Evolutionary conservation across 1,140 invertebrate species (phyloP).

Genomic region (Aphaenogaster rudis): DNA sequence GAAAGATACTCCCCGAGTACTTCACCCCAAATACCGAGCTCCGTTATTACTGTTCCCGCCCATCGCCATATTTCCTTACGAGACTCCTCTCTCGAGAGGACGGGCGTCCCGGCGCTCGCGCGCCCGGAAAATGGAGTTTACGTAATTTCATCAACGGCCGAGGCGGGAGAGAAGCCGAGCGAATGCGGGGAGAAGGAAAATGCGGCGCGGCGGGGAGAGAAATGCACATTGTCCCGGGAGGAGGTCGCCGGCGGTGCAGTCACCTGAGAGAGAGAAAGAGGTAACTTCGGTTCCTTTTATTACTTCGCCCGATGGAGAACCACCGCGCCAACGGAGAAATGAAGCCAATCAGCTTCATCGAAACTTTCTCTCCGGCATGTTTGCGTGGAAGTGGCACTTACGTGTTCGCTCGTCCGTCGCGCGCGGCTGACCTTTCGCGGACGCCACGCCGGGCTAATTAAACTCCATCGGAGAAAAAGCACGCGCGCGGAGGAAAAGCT

Average conservation of each 20-base stretch:
- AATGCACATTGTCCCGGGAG: conserved; percentile 52
- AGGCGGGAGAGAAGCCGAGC: background rate
- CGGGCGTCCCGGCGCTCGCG: conserved; percentile 26
- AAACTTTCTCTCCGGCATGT: conserved; percentile 71
- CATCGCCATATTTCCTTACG: conserved; percentile 60
- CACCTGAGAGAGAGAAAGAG: conserved; percentile 36
- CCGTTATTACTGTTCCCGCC: conserved; percentile 53
- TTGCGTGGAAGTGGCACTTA: conserved; percentile 58
- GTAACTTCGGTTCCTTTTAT: conserved; percentile 54
- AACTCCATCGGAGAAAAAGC: conserved; percentile 63
- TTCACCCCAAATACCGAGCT: conserved; percentile 43
- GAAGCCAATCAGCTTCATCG: conserved; percentile 59
- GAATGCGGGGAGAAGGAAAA: conserved; percentile 9
- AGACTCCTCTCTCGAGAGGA: conserved; percentile 40
- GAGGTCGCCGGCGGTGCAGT: background rate
- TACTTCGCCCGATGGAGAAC: conserved; percentile 50
- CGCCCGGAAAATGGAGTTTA: conserved; percentile 60
- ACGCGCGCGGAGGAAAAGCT: conserved; percentile 16
- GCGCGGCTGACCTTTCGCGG: conserved; percentile 63
- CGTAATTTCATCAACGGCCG: conserved; percentile 58
- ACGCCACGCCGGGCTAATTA: conserved; percentile 65
- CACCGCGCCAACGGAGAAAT: conserved; percentile 36
- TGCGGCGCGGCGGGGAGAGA: conserved; percentile 16
- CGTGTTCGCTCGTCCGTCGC: conserved; percentile 37
- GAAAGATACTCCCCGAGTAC: conserved; percentile 19